These are phyloP conservation scores for Turritopsis rubra DNA, from an alignment of 30 jellyfish, hydroid and myxozoan genomes.

Conservation along the genomic window DNA sequence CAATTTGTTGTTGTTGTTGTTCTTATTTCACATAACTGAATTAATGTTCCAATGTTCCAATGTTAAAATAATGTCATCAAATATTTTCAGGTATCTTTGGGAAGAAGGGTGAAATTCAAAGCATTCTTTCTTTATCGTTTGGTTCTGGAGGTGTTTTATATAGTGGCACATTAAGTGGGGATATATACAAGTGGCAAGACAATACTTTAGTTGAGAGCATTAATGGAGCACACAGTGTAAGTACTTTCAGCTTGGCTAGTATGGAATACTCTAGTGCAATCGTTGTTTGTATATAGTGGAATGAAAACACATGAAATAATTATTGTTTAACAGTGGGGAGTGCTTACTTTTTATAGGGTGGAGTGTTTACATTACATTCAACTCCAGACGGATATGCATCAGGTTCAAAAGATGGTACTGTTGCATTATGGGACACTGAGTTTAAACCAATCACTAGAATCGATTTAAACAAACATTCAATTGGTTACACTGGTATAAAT, in stretches of 20 bases:
- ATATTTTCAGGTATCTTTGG: conserved; percentile 73
- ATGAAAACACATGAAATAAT: neutral
- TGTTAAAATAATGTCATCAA: too few relatives aligned
- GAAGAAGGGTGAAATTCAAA: conserved; percentile 84
- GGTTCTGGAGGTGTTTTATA: conserved; percentile 82
- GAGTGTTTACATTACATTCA: conserved; percentile 77
- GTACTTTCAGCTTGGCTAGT: neutral
- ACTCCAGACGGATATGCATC: conserved; percentile 95
- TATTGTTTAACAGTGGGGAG: neutral
- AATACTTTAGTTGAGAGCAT: conserved; percentile 59
- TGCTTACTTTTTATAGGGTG: conserved; percentile 49
- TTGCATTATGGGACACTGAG: conserved; percentile 91
- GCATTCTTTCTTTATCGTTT: conserved; percentile 73
- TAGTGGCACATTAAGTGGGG: conserved; percentile 93
- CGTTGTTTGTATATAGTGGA: too few relatives aligned
- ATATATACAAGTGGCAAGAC: conserved; percentile 89
- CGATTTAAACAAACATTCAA: conserved; percentile 62
- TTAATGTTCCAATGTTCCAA: too few relatives aligned
- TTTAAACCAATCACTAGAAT: conserved; percentile 87
- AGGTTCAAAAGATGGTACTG: conserved; percentile 95
- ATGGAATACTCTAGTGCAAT: neutral
- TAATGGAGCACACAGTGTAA: conserved; percentile 73
- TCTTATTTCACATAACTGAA: too few relatives aligned
- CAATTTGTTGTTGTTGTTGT: too few relatives aligned
- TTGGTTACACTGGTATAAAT: conserved; percentile 78